Conservation (phyloP, 2,797 vertebrate species). For the Odontamblyopus lacepedii region DNA sequence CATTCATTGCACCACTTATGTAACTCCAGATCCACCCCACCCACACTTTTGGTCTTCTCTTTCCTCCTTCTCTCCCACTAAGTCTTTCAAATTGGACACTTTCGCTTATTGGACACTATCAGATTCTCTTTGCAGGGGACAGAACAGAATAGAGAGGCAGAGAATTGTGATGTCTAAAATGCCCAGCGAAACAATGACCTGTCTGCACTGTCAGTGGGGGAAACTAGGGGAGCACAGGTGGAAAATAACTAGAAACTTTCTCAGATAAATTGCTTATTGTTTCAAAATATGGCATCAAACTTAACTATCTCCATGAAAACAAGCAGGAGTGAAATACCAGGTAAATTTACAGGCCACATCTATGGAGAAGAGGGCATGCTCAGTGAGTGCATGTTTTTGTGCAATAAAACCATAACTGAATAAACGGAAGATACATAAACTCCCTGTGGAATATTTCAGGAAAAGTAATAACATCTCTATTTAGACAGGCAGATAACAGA, state of each 20-base stretch:
- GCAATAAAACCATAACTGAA: too few species aligned
- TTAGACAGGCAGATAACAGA: background rate
- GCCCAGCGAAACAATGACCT: conserved; percentile 45
- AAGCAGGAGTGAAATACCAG: too few species aligned
- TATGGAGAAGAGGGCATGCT: too few species aligned
- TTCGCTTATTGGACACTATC: conserved; percentile 58
- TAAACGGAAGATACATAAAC: too few species aligned
- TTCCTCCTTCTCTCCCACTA: conserved; percentile 31
- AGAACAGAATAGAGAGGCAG: conserved; percentile 38
- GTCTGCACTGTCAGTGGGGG: conserved; percentile 22
- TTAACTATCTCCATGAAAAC: too few species aligned
- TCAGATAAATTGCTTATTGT: background rate
- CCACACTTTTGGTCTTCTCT: conserved; percentile 29
- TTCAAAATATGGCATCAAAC: too few species aligned
- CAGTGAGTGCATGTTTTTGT: too few species aligned
- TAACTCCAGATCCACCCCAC: conserved; percentile 45
- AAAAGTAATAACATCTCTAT: too few species aligned
- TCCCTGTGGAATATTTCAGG: too few species aligned
- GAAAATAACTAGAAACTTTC: background rate
- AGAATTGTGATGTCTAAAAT: conserved; percentile 39
- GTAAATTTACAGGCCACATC: too few species aligned
- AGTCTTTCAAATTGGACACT: conserved; percentile 36
- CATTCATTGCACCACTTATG: conserved; percentile 24
- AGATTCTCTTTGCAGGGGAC: conserved; percentile 60
- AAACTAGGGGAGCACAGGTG: conserved; percentile 25